phyloP scores from a whole-genome alignment of 2,888 invertebrate species.

The Philereme transversata region DNA sequence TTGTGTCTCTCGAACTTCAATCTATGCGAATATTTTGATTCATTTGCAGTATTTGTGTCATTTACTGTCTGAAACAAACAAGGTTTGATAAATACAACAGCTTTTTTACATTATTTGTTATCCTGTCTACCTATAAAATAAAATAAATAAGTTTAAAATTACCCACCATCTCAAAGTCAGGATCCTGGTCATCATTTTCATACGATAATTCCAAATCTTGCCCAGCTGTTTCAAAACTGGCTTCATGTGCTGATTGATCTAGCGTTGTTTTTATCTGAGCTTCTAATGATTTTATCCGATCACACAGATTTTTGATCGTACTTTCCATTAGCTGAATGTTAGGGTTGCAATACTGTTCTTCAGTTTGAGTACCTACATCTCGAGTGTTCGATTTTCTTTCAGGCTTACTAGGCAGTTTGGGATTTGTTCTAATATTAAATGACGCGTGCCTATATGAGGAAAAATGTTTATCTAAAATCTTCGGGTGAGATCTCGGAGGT shows the following conservation, averaged over 20 bases:
- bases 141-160: background rate
- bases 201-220: slow-evolving; percentile 20
- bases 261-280: slow-evolving; percentile 40
- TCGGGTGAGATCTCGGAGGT: slow-evolving; percentile 1
- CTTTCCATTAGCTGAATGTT: slow-evolving; percentile 48
- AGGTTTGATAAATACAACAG: too few relatives aligned
- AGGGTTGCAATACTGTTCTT: slow-evolving; percentile 42
- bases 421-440: background rate
- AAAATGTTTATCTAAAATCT: background rate
- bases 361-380: slow-evolving; percentile 51
- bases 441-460: background rate
- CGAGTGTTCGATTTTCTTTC: slow-evolving; percentile 29
- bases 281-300: slow-evolving; percentile 46
- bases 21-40: slow-evolving; percentile 15
- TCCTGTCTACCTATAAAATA: background rate
- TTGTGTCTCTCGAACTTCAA: slow-evolving; percentile 9
- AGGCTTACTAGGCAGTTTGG: slow-evolving; percentile 1
- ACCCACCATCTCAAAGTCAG: slow-evolving; percentile 21
- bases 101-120: too few relatives aligned
- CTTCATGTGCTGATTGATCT: slow-evolving; percentile 16
- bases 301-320: slow-evolving; percentile 45
- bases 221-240: slow-evolving; percentile 20
- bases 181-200: slow-evolving; percentile 28
- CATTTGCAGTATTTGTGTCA: slow-evolving; percentile 9
- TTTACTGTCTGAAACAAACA: slow-evolving; percentile 25